Evolutionary conservation across 2,113 vertebrate genomes (phyloP), one percentile per base, ranked within the genome.

Genomic region (Channa maculata): DNA sequence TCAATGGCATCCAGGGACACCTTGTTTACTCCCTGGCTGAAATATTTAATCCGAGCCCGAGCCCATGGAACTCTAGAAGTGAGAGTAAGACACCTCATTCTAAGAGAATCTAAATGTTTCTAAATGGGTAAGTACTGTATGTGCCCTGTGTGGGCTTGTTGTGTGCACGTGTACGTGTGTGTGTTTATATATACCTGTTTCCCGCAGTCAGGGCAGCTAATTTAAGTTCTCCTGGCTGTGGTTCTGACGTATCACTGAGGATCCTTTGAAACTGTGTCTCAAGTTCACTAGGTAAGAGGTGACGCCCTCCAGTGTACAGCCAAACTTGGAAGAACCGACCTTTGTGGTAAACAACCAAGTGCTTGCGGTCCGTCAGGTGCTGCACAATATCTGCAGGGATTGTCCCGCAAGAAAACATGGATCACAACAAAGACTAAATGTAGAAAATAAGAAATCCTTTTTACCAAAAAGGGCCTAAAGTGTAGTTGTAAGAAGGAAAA

Each of bases 261-360:
- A 99, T 98, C 71, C 92, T 91, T 91, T 97, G 96, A 91, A 98
- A 96, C 86, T 99, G 97, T 70, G 91, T 79, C 92, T 99, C 94
- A 51, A 99, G 92, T 87, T 98, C 96, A 0, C 94, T 90, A 11
- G 97, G 97, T 14, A 81, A 72, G 51, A 98, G 96, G 67, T 96
- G 92, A 11, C 93, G 91, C 15, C 95, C 94, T 6, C 95, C 96
- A 0, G 95, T 91, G 66, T 98, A 98, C 3, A 99, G 89, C 95
- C 96, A 97, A 33, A 98, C 59, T 71, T 95, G 94, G 89, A 95
- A 99, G 84, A 95, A 97, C 8, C 97, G 95, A 3, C 97, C 97
- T 43, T 85, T 90, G 93, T 99, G 96, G 91, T 96, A 97, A 41
- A 98, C 96, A 0, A 96, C 93, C 88, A 98, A 78, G 45, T 99